These are phyloP conservation scores for Cinclus mexicanus DNA, from an alignment of 2,113 vertebrate genomes.

Conservation along the genomic window DNA sequence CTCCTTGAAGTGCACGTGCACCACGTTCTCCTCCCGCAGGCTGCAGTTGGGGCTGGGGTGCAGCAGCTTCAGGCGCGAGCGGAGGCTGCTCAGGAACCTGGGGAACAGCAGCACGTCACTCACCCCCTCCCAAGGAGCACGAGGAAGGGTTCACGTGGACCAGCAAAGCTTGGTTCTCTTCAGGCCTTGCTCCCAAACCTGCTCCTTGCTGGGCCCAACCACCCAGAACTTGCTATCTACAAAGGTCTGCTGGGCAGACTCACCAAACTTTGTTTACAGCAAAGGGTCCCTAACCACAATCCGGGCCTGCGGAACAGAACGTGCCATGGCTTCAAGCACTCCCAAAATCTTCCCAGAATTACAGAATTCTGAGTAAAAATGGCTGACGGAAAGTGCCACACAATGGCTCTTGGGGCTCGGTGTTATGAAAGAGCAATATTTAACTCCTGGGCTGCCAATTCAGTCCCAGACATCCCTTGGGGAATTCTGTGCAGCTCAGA, in stretches of 20 bases:
- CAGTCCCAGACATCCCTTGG: neutral
- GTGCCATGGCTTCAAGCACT: neutral
- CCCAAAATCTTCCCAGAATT: neutral
- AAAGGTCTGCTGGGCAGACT: neutral
- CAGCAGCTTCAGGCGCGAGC: slow-evolving; percentile 87
- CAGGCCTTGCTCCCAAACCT: neutral
- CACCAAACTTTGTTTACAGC: neutral
- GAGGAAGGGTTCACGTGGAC: rapidly evolving
- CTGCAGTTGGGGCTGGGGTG: slow-evolving; percentile 93
- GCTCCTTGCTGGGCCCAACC: neutral
- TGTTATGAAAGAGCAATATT: neutral
- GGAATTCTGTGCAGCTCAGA: neutral
- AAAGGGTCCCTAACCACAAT: neutral
- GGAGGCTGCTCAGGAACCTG: slow-evolving; percentile 92
- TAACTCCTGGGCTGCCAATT: neutral
- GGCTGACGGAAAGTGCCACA: neutral
- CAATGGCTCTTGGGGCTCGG: neutral
- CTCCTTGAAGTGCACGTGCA: slow-evolving; percentile 97
- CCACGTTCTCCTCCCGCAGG: slow-evolving; percentile 86
- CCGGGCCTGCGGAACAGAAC: neutral
- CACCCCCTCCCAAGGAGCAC: rapidly evolving
- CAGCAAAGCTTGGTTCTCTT: rapidly evolving
- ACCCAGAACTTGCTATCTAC: neutral
- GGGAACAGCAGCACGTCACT: neutral
- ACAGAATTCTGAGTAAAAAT: neutral